These are phyloP conservation scores for Bubo scandiacus DNA, from an alignment of 2,113 vertebrate species.

Conservation along the genomic window DNA sequence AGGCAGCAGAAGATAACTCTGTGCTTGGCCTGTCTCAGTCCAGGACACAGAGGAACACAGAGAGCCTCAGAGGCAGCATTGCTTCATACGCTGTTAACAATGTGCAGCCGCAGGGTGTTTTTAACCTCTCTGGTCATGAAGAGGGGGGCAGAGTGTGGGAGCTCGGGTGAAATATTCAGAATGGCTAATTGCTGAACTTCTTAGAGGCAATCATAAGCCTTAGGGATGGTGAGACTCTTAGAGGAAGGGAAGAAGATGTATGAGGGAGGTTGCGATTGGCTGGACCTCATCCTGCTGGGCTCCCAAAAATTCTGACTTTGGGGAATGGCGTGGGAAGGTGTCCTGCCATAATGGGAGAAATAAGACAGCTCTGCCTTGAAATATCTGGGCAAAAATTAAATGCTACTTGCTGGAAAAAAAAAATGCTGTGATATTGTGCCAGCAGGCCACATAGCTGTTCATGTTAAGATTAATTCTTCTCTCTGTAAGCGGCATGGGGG, in stretches of 20 bases:
- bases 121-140: neutral
- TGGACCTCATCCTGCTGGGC: neutral
- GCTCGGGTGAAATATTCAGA: neutral
- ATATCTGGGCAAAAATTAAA: conserved; percentile 41
- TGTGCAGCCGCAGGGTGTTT: neutral
- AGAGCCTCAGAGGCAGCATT: neutral
- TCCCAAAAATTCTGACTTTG: neutral
- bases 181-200: neutral
- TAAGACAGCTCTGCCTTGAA: conserved; percentile 43
- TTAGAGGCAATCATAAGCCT: neutral
- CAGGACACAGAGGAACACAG: neutral
- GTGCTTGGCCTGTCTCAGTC: neutral
- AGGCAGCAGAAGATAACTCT: neutral
- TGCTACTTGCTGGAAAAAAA: neutral
- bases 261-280: neutral
- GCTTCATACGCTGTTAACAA: neutral
- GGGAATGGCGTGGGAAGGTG: conserved; percentile 11
- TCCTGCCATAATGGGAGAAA: conserved; percentile 6
- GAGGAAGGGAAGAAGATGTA: neutral
- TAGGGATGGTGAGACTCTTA: neutral
- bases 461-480: neutral
- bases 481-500: neutral
- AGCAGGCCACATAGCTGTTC: neutral
- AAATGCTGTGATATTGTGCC: conserved; percentile 26
- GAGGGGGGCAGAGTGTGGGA: neutral